Evolutionary conservation across 2,888 invertebrate species (phyloP).

Genomic region (Brenthis hecate): DNA sequence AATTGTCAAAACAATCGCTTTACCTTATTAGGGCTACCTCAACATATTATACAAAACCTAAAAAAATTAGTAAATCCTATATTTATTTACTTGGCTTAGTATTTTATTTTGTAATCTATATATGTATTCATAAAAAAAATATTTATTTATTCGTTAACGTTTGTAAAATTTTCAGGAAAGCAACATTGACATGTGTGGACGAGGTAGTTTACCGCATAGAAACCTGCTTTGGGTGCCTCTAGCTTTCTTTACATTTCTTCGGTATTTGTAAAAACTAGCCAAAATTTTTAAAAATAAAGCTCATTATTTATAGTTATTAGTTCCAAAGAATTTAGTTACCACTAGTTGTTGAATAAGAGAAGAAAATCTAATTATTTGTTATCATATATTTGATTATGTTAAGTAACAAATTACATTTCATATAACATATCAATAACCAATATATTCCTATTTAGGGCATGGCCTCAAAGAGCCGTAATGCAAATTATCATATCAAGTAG

Average conservation of each 20-base stretch:
- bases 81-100: background rate
- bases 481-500: constrained; percentile 47
- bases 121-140: too few species aligned
- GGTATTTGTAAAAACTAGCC: constrained; percentile 39
- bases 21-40: too few species aligned
- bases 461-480: constrained; percentile 57
- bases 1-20: too few species aligned
- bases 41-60: background rate
- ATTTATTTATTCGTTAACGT: background rate
- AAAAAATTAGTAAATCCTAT: too few species aligned
- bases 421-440: constrained; percentile 34
- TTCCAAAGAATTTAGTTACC: constrained; percentile 18
- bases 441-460: constrained; percentile 43
- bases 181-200: constrained; percentile 86
- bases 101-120: too few species aligned
- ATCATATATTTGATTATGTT: constrained; percentile 5
- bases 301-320: constrained; percentile 5
- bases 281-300: constrained; percentile 14
- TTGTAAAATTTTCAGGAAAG: constrained; percentile 79
- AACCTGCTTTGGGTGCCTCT: constrained; percentile 42
- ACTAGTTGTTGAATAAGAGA: constrained; percentile 13
- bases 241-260: constrained; percentile 46
- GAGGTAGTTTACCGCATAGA: constrained; percentile 57
- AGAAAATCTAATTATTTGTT: constrained; percentile 1
- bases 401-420: constrained; percentile 33